Base-by-base conservation (phyloP, 2,113 vertebrate genomes). In the Euleptes europaea region DNA sequence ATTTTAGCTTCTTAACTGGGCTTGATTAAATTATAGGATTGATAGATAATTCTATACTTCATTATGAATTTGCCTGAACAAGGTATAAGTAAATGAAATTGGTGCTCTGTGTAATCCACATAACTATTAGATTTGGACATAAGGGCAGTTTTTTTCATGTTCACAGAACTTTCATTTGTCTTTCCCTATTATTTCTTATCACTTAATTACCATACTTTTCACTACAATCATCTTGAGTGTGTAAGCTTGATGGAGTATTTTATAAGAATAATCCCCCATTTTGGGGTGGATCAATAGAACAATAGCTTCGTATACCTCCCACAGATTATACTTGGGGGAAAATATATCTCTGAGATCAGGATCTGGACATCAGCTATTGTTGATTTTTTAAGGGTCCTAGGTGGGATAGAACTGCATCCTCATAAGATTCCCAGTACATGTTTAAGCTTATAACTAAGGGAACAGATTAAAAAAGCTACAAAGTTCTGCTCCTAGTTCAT, bases 191-290 rank as follows among this genome's bases (percentile, higher is more conserved):
- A 1, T 44, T 12, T 76, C 1, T 72, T 31, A 71, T 86, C 44
- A 60, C 13, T 42, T 72, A 3, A 13, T 72, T 80, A 17, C 12
- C 33, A 84, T 13, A 78, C 5, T 42, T 76, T 79, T 80, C 26
- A 75, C 21, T 57, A 33, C 70, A 23, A 9, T 74, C 1, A 28
- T 21, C 47, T 75, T 85, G 13, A 83, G 78, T n/a, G 1, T 26
- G 1, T 42, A 0, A 0, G 0, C 0, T 10, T 5, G 0, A 3
- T n/a, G 42, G 26, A 31, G 12, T 14, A 17, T 31, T 74, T 74
- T 49, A 47, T 14, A 15, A 17, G 11, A 28, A 15, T 12, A 6
- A 49, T 15, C 14, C 44, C 42, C 12, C 19, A 3, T 19, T 70
- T 19, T 70, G 19, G 14, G 35, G 67, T 8, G 7, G 17, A 35